Evolutionary conservation across 2,113 vertebrate genomes (phyloP), one percentile per base, ranked within the genome.

Genomic region (Hippocampus comes): DNA sequence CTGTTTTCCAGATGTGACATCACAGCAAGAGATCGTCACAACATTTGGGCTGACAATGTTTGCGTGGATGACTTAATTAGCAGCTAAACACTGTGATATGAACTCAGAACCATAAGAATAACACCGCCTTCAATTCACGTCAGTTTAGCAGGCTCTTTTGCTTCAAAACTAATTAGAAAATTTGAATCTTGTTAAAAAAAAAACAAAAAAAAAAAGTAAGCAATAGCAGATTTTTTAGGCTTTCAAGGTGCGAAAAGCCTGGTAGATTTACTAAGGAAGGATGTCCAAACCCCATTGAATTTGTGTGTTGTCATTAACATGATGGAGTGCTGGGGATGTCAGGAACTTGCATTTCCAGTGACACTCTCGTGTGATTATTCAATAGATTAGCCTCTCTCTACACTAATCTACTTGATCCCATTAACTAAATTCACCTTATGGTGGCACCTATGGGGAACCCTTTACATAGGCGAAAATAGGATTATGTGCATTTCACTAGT

Each of bases 61-160:
- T 74, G 25, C 73, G 25, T 78, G 81, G 81, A 72, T 71, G 49
- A 46, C 46, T 70, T 75, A 86, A 85, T 88, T 81, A 89, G 78
- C 75, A 75, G 70, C 66, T 66, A 77, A 81, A 82, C 69, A 68
- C 73, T 66, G 81, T 81, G 73, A 79, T 81, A 72, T 73, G 74
- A 71, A 78, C 78, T 74, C 56, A 73, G 80, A 86, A 86, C 60
- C 55, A 72, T 30, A 67, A 72, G 55, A 78, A 70, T 63, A 42
- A 70, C 15, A 68, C n/a, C 67, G 43, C 5, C 57, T 68, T 66
- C 17, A 55, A 59, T 63, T 63, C 23, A 34, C 30, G 30, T 41
- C 60, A 63, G 18, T 63, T 63, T 38, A 9, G 30, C 17, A 27
- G 30, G 30, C 9, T 18, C 9, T 14, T 59, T 59, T 59, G 23